Percentiles rank a stretch among this genome's conserved stretches.
Evolutionary conservation across 2,113 vertebrate genomes (phyloP).

Genomic region (Clarias gariepinus): DNA sequence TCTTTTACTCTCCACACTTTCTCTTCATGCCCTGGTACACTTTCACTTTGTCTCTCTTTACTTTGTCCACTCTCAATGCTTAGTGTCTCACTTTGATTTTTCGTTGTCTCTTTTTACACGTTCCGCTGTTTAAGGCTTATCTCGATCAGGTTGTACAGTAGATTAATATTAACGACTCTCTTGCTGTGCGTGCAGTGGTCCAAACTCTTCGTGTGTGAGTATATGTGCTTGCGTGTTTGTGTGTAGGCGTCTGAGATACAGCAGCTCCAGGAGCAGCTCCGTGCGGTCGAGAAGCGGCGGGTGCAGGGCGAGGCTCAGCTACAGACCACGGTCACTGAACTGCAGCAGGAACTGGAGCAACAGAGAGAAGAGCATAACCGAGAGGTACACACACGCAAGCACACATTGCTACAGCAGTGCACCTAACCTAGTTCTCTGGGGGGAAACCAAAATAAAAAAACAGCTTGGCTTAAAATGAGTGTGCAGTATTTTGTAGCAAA

Average conservation of each 20-base stretch:
- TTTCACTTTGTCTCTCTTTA: neutral
- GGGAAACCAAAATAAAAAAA: neutral
- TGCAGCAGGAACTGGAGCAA: slow-evolving; percentile 73
- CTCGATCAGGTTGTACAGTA: neutral
- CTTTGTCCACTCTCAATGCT: neutral
- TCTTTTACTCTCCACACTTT: neutral
- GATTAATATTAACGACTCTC: neutral
- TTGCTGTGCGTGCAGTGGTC: neutral
- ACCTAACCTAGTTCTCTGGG: neutral
- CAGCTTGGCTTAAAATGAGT: neutral
- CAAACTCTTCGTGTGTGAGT: neutral
- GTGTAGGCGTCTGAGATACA: slow-evolving; percentile 62
- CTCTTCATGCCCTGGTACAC: neutral
- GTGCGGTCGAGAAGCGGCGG: slow-evolving; percentile 72
- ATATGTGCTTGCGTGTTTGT: slow-evolving; percentile 19
- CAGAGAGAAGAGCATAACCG: slow-evolving; percentile 67
- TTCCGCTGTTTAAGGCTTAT: neutral
- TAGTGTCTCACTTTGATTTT: neutral
- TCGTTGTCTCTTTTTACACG: neutral
- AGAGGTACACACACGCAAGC: slow-evolving; percentile 61
- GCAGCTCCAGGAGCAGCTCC: slow-evolving; percentile 64
- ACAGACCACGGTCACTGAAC: slow-evolving; percentile 65
- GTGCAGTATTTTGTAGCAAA: neutral
- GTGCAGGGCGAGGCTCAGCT: slow-evolving; percentile 70
- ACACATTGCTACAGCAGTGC: neutral